Percentiles rank a stretch among this genome's conserved stretches.
Conservation (phyloP, 2,797 vertebrate species). For the Cynopterus sphinx region DNA sequence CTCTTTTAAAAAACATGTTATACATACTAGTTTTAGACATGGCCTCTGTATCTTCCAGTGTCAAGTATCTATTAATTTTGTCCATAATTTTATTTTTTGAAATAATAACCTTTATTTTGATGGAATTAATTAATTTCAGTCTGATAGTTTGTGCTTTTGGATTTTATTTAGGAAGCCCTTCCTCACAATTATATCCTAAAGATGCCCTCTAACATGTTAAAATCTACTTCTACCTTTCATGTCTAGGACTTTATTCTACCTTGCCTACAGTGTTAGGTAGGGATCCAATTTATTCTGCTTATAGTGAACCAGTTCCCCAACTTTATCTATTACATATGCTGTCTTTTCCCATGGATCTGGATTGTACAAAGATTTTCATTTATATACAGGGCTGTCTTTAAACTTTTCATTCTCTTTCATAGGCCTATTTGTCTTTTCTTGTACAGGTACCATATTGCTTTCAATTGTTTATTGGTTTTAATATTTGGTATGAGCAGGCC, state of each 20-base stretch:
- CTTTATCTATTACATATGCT: background rate
- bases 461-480: background rate
- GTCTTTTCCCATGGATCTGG: background rate
- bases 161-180: background rate
- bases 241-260: background rate
- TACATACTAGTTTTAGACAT: background rate
- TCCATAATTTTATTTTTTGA: background rate
- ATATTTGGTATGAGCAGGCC: background rate
- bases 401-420: background rate
- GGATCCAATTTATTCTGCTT: background rate
- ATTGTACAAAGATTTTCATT: background rate
- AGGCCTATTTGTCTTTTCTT: background rate
- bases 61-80: background rate
- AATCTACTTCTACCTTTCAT: background rate
- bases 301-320: background rate
- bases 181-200: background rate
- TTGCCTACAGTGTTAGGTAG: background rate
- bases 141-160: background rate
- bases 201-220: background rate
- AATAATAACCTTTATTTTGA: background rate
- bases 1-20: background rate
- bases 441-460: background rate
- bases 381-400: background rate
- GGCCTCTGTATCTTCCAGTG: background rate
- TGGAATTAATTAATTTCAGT: background rate